Base-by-base conservation (phyloP, 2,797 vertebrate species). In the Cheirogaleus major region DNA sequence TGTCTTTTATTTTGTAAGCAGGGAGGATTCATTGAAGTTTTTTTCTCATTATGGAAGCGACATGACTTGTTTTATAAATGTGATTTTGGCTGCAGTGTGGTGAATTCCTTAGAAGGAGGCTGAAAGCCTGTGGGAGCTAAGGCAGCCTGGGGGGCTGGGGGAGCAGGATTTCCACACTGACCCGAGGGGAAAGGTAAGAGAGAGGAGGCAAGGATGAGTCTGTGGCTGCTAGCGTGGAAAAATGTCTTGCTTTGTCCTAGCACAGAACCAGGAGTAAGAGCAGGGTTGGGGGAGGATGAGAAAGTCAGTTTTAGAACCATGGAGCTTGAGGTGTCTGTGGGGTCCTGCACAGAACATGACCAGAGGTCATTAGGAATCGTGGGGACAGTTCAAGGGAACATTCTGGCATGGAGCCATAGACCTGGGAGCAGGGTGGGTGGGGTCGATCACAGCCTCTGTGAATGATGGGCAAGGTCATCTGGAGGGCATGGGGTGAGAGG, bases 131-230 rank as follows among this genome's bases (percentile, higher is more conserved):
- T 11, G 9, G 27, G 35, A 45, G 78, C 9, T 12, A 12, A 65
- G 72, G 61, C n/a, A 38, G 27, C 14, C 2, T 2, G 3, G 2
- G 7, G 35, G 11, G 1, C 2, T 5, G 2, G 4, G 10, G 43
- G 32, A n/a, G 41, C 5, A 73, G 50, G 38, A 59, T 52, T 76
- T 80, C 61, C 69, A 57, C 14, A 61, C 41, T 18, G 14, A 69
- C 6, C 52, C 22, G 11, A n/a, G 2, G 25, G 23, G 45, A 11
- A 80, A 32, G 27, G 32, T 20, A 23, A 92, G 18, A 63, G 14
- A 32, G 1, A 35, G 45, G 41, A n/a, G 45, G 55, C 43, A 41
- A 57, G 23, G 48, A 61, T 30, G 45, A 45, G 1, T 84, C 70
- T 32, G 59, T 50, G 14, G 23, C 15, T 75, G 48, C 32, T 10